These are phyloP conservation scores for Sciurus niger DNA, from an alignment of 2,113 vertebrate genomes.

Conservation along the genomic window DNA sequence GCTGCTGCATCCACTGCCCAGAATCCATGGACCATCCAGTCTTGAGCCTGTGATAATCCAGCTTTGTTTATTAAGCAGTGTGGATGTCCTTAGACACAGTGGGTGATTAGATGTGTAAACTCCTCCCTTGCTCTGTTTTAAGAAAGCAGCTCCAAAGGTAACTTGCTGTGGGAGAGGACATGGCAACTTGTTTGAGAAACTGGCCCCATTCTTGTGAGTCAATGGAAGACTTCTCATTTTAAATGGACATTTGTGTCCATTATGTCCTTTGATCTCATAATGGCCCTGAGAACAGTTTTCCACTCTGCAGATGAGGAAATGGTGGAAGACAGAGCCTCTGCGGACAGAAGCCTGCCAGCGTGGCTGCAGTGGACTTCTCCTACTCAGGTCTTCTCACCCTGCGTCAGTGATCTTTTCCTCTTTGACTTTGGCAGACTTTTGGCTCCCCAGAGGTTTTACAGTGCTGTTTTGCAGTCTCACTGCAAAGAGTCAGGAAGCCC, in stretches of 20 bases:
- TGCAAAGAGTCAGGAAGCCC: background rate
- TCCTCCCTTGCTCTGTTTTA: background rate
- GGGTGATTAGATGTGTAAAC: conserved; percentile 29
- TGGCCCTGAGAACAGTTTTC: background rate
- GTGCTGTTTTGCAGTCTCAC: background rate
- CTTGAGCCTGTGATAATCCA: conserved; percentile 29
- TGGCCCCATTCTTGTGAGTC: background rate
- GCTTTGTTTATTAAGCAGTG: background rate
- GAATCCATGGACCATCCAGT: background rate
- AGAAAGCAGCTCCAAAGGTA: background rate
- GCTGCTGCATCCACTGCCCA: background rate
- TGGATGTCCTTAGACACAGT: background rate
- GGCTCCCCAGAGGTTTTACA: background rate
- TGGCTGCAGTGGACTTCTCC: background rate
- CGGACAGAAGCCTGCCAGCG: no score
- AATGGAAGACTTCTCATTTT: conserved; percentile 56
- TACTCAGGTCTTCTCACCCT: background rate
- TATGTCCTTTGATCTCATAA: background rate
- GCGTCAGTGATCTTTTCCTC: background rate
- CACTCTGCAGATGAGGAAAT: conserved; percentile 53
- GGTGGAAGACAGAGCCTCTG: background rate
- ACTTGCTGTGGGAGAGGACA: background rate
- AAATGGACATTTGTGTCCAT: conserved; percentile 10
- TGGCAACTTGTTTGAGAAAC: background rate
- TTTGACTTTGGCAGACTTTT: background rate